These are phyloP conservation scores for Channa argus DNA, from an alignment of 2,113 vertebrate species.

Conservation along the genomic window DNA sequence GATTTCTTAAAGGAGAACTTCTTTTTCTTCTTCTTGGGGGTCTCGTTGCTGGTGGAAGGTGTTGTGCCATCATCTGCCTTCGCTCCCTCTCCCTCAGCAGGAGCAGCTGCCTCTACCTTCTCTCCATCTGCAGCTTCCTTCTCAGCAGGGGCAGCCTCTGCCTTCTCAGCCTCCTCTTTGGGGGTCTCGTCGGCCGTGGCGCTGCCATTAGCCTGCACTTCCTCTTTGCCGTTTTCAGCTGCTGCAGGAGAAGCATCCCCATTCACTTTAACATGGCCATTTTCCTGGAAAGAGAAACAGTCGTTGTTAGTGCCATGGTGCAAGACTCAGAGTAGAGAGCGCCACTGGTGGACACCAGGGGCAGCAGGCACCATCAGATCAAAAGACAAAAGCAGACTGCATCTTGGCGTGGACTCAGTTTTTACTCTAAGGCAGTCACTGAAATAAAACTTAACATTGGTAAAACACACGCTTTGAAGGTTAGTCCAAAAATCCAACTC, in stretches of 20 bases:
- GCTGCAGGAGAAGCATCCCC: constrained; percentile 87
- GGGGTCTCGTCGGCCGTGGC: constrained; percentile 85
- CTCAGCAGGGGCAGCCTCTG: constrained; percentile 70
- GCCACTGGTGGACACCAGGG: constrained; percentile 54
- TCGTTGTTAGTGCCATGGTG: constrained; percentile 31
- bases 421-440: no score
- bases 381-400: not conserved
- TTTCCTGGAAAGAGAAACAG: constrained; percentile 84
- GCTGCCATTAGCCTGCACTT: constrained; percentile 91
- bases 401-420: no score
- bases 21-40: constrained; percentile 98
- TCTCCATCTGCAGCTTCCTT: constrained; percentile 67
- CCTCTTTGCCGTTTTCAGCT: constrained; percentile 86
- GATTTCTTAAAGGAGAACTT: constrained; percentile 98
- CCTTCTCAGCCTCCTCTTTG: constrained; percentile 77
- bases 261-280: constrained; percentile 91
- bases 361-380: constrained; percentile 59
- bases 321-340: constrained; percentile 14
- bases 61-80: constrained; percentile 81
- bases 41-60: constrained; percentile 89
- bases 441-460: no score
- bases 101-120: constrained; percentile 79
- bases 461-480: no score
- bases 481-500: no score
- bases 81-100: constrained; percentile 84